phyloP scores from a whole-genome alignment of 2,888 invertebrate genomes.

The Synergus itoensis region DNA sequence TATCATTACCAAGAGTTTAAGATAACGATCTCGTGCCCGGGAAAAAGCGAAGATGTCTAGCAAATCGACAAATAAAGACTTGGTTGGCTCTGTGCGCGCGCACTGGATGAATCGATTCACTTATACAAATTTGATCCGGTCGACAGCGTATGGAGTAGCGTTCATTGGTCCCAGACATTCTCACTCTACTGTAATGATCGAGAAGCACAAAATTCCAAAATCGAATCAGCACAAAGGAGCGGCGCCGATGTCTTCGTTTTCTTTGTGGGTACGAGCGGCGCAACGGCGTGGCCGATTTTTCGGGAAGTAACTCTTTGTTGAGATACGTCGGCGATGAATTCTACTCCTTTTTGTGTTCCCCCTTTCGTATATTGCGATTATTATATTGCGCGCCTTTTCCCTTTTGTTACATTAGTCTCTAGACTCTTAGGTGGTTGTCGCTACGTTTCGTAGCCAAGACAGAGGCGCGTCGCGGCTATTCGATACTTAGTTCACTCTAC shows the following conservation, averaged over 20 bases:
- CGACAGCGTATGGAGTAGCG: neutral
- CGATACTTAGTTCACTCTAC: conserved; percentile 5
- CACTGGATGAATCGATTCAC: neutral
- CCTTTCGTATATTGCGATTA: neutral
- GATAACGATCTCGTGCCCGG: neutral
- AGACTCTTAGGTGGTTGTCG: conserved; percentile 8
- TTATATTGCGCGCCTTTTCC: neutral
- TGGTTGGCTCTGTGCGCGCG: neutral
- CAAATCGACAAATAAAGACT: neutral
- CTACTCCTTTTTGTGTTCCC: neutral
- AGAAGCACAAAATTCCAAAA: conserved; percentile 23
- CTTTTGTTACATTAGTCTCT: conserved; percentile 4
- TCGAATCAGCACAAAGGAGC: conserved; percentile 20
- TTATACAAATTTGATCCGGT: neutral
- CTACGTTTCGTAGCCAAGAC: conserved; percentile 12
- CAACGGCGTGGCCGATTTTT: neutral
- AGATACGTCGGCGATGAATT: neutral
- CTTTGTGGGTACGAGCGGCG: neutral
- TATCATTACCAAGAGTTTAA: neutral
- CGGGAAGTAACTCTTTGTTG: neutral
- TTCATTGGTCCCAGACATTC: neutral
- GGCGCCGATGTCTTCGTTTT: neutral
- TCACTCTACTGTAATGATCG: neutral
- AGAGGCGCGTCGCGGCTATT: neutral
- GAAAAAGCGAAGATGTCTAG: neutral